Base-by-base conservation (phyloP, 2,888 invertebrate genomes). In the Antitype chi region DNA sequence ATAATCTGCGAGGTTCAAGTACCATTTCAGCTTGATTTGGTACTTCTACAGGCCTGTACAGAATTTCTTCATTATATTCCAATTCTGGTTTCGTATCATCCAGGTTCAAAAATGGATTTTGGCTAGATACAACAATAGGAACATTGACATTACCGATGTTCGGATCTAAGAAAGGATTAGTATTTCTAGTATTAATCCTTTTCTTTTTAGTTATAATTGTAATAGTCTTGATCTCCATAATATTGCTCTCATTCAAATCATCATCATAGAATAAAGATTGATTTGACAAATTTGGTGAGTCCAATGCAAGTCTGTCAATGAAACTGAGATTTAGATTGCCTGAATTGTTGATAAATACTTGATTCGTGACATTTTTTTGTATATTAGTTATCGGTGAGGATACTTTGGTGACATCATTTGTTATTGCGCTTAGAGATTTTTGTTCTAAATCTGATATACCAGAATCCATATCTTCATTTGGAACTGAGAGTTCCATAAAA, bases 181-280 rank as follows among this genome's bases (percentile, higher is more conserved):
- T 97, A 80, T 90, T 95, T 76, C 89, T 94, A 67, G 92, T 94
- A 74, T 88, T 89, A 5, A 94, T 82, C 28, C 91, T 84, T 83
- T 95, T 96, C 87, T 95, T 96, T 78, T 95, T 96, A 0, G 96
- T 96, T 28, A 96, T 94, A 20, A 96, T 95, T 64, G 96, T 96
- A 4, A 97, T 97, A 1, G 97, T 96, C 93, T 97, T 97, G 4
- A 97, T 96, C 85, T 97, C 97, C 97, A 97, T 97, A 38, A 97
- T 97, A 80, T 97, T 97, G 76, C 97, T 97, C 89, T 97, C 97
- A 84, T 97, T 97, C 63, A 97, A 90, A 88, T 97, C 97, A 86
- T 97, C 97, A 76, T 97, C 97, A 3, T 96, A 90, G 79, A 93
- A 95, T 25, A 97, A 83, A 0, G 96, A 96, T 84, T 94, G 94